Conservation (phyloP, 2,797 vertebrate species). For the Bryconaethiops microstoma region DNA sequence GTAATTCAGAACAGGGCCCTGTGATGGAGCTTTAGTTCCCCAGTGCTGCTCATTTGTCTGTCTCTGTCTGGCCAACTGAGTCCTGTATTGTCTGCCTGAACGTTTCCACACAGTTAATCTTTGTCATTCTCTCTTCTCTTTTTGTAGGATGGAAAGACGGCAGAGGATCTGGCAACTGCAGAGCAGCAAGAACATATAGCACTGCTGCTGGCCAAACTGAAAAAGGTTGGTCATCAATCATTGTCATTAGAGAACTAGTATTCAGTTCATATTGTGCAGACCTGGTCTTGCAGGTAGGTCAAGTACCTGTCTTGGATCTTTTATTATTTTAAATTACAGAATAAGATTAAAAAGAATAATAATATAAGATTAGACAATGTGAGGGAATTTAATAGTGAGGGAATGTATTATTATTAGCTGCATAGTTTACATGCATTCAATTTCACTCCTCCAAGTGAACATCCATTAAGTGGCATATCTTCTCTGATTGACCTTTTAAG, state of each 20-base stretch:
- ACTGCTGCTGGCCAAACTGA: conserved; percentile 86
- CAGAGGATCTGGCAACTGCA: conserved; percentile 89
- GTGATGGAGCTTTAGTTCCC: conserved; percentile 35
- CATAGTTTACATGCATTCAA: not conserved
- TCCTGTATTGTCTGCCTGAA: conserved; percentile 19
- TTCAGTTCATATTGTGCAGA: not conserved
- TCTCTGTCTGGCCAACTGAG: not conserved
- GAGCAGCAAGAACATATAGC: conserved; percentile 89
- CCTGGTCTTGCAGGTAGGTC: not conserved
- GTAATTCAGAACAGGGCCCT: conserved; percentile 3
- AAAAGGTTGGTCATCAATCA: conserved; percentile 80
- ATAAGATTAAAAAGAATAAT: not conserved
- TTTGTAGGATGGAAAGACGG: conserved; percentile 90
- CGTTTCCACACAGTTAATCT: conserved; percentile 39
- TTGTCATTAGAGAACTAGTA: too few relatives aligned
- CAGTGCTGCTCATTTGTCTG: conserved; percentile 29
- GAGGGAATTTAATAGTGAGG: not conserved
- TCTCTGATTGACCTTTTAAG: conserved; percentile 68
- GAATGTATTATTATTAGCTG: not conserved
- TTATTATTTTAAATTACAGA: not conserved
- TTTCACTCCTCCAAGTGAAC: not conserved
- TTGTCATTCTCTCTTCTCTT: conserved; percentile 30
- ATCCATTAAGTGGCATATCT: conserved; percentile 35
- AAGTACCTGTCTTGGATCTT: not conserved
- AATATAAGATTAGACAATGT: not conserved